A percentile compares a stretch with the other conserved stretches of the same genome.
Evolutionary conservation across 2,888 invertebrate species (phyloP).

Genomic region (Sarcophaga variegata): DNA sequence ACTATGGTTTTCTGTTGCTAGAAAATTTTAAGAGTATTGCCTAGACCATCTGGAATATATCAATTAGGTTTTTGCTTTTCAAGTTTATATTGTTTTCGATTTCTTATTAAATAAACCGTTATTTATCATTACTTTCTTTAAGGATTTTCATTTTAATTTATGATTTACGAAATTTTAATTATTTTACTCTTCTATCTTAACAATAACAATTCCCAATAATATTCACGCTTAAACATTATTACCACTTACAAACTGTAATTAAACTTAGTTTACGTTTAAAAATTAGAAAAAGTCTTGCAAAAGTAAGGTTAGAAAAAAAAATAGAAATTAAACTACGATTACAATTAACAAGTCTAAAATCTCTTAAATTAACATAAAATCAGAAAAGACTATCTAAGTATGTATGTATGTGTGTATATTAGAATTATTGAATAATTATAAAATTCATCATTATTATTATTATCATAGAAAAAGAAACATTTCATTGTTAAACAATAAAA

Average conservation of each 20-base stretch:
- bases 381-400: conserved; percentile 9
- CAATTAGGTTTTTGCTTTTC: too few relatives aligned
- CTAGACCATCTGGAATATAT: too few relatives aligned
- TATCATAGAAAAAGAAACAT: conserved; percentile 26
- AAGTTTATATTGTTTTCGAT: too few relatives aligned
- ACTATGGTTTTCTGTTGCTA: too few relatives aligned
- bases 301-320: not conserved
- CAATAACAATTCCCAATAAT: too few relatives aligned
- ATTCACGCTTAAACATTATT: too few relatives aligned
- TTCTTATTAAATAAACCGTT: too few relatives aligned
- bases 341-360: conserved; percentile 65
- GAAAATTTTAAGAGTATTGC: too few relatives aligned
- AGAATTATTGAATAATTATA: not conserved
- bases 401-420: not conserved
- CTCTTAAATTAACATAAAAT: conserved; percentile 45
- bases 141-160: too few relatives aligned
- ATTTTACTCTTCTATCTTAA: too few relatives aligned
- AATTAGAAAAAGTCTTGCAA: conserved; percentile 13
- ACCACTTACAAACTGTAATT: not conserved
- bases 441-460: not conserved
- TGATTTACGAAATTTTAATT: too few relatives aligned
- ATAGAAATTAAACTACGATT: conserved; percentile 21
- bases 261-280: not conserved
- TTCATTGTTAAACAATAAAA: conserved; percentile 65
- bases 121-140: too few relatives aligned